Conservation (phyloP, 1,140 invertebrate genomes). For the Andrena cerasifolii region DNA sequence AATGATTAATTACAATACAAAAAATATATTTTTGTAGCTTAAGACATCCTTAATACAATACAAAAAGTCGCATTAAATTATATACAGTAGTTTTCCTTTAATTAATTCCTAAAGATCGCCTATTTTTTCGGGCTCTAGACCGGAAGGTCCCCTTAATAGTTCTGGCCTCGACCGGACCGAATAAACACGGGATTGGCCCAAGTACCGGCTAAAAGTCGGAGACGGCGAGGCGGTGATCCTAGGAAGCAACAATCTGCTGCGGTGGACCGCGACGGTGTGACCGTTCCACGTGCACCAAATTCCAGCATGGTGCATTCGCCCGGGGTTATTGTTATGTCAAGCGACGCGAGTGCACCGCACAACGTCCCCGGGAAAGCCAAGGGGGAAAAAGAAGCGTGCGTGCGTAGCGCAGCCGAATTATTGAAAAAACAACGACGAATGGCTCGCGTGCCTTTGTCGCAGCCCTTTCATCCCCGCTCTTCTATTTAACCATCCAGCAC, state of each 20-base stretch:
- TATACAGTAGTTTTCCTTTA: too few species aligned
- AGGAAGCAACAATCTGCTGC: conserved; percentile 10
- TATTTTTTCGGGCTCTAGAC: too few species aligned
- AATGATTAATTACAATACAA: too few species aligned
- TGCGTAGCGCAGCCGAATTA: neutral
- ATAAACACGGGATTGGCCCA: conserved; percentile 11
- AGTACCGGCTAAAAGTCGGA: neutral
- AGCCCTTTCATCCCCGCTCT: neutral
- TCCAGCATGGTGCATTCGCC: conserved; percentile 4
- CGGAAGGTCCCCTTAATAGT: neutral
- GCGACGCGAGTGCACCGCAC: conserved; percentile 5
- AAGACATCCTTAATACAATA: too few species aligned
- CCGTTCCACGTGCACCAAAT: conserved; percentile 12
- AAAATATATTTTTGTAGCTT: too few species aligned
- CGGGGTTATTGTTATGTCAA: conserved; percentile 33
- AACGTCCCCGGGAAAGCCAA: neutral
- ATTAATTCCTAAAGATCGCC: too few species aligned
- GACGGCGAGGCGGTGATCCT: neutral
- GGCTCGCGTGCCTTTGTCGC: conserved; percentile 14
- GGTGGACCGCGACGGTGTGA: conserved; percentile 18
- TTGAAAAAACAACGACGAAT: conserved; percentile 3
- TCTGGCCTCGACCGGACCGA: neutral
- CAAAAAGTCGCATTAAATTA: too few species aligned
- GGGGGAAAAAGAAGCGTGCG: neutral
- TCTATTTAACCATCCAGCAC: conserved; percentile 9